These are phyloP conservation scores for Danio aesculapii DNA, from an alignment of 2,797 vertebrate species.

Conservation along the genomic window DNA sequence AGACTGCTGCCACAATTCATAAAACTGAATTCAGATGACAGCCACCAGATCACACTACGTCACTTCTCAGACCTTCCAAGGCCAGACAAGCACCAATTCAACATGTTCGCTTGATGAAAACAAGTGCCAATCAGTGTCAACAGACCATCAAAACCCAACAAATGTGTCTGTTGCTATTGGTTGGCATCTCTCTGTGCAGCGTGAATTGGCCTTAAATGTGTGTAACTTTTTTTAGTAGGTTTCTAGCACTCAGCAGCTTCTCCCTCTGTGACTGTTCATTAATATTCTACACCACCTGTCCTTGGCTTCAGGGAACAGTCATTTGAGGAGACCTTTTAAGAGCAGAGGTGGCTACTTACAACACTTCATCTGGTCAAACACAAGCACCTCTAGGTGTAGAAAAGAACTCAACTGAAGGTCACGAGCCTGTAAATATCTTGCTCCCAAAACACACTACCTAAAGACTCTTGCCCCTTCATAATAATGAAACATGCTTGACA, in stretches of 20 bases:
- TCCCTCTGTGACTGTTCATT: conserved; percentile 19
- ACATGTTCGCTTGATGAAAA: neutral
- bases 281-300: conserved; percentile 22
- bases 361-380: conserved; percentile 27
- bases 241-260: conserved; percentile 11
- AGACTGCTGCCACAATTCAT: too few relatives aligned
- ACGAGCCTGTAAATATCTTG: conserved; percentile 5
- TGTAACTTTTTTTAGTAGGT: neutral
- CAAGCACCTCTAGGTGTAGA: conserved; percentile 16
- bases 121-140: neutral
- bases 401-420: neutral
- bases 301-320: conserved; percentile 28
- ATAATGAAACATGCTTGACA: conserved; percentile 7
- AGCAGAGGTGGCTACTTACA: conserved; percentile 8
- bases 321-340: conserved; percentile 33
- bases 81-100: neutral
- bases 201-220: neutral
- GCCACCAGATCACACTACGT: neutral
- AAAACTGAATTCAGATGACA: neutral
- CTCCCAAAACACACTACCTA: neutral
- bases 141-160: neutral
- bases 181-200: neutral
- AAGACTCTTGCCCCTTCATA: neutral
- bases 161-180: neutral
- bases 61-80: neutral